These are phyloP conservation scores for rabbit (Oryctolagus cuniculus) DNA, from an alignment of 2,113 vertebrate species.

Conservation along the genomic window mOryCun1.1 NC_091437.1:58504001-58504500, in stretches of 20 bases:
- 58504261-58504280: background rate
- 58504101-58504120: background rate
- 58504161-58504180: background rate
- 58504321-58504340: fast-evolving
- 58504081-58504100: background rate
- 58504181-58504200: background rate
- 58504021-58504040: background rate
- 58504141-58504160: background rate
- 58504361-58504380: background rate
- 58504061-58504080: background rate
- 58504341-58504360: background rate
- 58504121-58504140: background rate
- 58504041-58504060: background rate
- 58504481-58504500: background rate
- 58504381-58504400: fast-evolving
- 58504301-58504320: background rate
- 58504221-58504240: background rate
- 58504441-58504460: background rate
- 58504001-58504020: background rate
- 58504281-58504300: background rate
- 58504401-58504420: background rate
- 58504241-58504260: background rate
- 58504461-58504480: background rate
- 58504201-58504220: background rate
- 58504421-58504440: background rate